Base-by-base conservation (phyloP, 92 coral and sea anemone genomes). In the Porites rus region DNA sequence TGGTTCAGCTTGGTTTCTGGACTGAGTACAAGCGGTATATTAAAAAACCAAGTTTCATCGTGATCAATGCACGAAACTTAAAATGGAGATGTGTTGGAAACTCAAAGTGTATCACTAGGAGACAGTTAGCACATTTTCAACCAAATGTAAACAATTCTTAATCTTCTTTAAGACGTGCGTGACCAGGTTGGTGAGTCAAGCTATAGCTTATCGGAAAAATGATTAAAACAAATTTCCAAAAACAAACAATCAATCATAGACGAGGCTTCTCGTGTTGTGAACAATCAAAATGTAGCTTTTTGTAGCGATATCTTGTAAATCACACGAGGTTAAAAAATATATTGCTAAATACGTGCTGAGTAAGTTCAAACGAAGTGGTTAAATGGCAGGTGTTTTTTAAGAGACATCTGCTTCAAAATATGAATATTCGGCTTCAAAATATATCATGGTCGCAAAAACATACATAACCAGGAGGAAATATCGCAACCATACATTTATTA, bases 391-490 rank as follows among this genome's bases (percentile, higher is more conserved):
- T 50, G 76, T 50, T 6, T 31, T 7, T 3, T 56, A 14, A 38
- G 78, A 19, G 21, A 74, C 78, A 74, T 56, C 78, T 74, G 78
- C 13, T 12, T 20, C 54, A 13, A 10, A 52, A 53, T 51, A 51
- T 19, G 1, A 3, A 51, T 4, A 38, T 38, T 38, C 6, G 46
- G 46, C 46, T 38, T 38, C 46, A 38, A 38, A 38, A 38, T 3
- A 38, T 38, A 38, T 38, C 46, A 38, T 38, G 5, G 46, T 38
- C 46, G 46, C 46, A 38, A 38, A 38, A 38, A 38, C 46, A 38
- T 38, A 38, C 46, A 38, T 4, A 38, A 38, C 4, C 46, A 38
- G 3, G 46, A 38, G 46, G 6, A 38, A 38, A 3, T 38, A 38
- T 38, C 46, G 46, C 46, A 38, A 38, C 46, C 46, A 4, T 38